phyloP scores from a whole-genome alignment of 2,888 invertebrate genomes.

The Synergus laeviventris region DNA sequence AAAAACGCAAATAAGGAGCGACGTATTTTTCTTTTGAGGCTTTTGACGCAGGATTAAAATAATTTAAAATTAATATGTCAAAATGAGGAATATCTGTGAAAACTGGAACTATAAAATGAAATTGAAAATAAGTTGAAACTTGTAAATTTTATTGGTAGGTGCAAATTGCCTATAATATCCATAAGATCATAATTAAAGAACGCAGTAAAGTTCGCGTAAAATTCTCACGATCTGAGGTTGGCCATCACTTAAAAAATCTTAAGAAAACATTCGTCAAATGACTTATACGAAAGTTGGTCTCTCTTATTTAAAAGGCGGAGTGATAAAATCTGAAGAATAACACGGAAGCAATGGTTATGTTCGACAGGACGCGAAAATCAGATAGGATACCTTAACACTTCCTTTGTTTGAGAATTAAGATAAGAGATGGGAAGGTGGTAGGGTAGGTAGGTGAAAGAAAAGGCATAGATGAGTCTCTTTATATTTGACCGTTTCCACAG shows the following conservation, averaged over 20 bases:
- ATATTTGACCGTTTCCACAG: constrained; percentile 62
- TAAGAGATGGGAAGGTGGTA: constrained; percentile 52
- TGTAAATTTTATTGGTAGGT: no score
- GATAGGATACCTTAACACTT: constrained; percentile 62
- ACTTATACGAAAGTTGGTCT: not conserved
- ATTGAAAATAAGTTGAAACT: no score
- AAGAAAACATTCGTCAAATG: constrained; percentile 39
- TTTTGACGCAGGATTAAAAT: no score
- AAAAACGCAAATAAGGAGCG: no score
- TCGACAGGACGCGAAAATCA: constrained; percentile 58
- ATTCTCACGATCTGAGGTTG: no score
- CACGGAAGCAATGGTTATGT: constrained; percentile 57
- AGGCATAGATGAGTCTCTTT: constrained; percentile 48
- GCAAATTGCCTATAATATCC: no score
- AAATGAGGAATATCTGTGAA: no score
- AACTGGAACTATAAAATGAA: no score
- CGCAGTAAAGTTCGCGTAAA: no score
- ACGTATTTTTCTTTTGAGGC: no score
- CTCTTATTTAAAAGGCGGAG: not conserved
- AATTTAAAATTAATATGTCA: no score
- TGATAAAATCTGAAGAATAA: constrained; percentile 56
- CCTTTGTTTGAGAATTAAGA: constrained; percentile 68
- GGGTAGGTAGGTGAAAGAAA: constrained; percentile 46
- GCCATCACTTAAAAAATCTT: constrained; percentile 30
- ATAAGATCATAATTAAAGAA: no score